Conservation (phyloP, 2,888 invertebrate species). For the Limulus polyphemus region DNA sequence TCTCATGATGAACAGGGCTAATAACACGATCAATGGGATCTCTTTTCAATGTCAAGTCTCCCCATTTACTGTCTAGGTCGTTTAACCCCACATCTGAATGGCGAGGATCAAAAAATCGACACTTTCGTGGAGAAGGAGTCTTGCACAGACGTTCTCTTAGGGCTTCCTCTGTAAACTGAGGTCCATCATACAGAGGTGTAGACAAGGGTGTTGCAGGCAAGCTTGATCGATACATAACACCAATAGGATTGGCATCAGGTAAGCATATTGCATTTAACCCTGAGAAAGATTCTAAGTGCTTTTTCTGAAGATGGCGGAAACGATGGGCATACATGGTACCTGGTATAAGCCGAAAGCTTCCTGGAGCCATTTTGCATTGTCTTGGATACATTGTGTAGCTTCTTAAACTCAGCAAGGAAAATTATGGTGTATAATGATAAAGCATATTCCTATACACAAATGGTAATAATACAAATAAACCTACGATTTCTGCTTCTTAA, state of each 20-base stretch:
- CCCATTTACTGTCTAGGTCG: conserved; percentile 3
- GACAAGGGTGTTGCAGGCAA: conserved; percentile 29
- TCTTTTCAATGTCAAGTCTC: conserved; percentile 8
- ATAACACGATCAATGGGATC: conserved; percentile 1
- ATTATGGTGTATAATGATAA: no score
- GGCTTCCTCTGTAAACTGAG: conserved; percentile 27
- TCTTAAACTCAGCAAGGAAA: no score
- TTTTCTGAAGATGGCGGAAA: conserved; percentile 26
- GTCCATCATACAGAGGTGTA: conserved; percentile 25
- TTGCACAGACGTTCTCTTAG: conserved; percentile 28
- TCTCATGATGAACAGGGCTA: not conserved
- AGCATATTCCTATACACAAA: no score
- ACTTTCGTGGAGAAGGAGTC: conserved; percentile 28
- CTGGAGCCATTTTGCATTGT: no score
- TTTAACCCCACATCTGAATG: conserved; percentile 21
- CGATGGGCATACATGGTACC: no score
- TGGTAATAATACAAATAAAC: no score
- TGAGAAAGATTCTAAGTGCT: conserved; percentile 27
- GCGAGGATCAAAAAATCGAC: conserved; percentile 24
- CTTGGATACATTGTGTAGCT: no score
- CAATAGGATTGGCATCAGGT: conserved; percentile 24
- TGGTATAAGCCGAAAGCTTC: no score
- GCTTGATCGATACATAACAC: conserved; percentile 28
- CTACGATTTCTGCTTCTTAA: no score
- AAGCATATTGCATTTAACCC: conserved; percentile 27